phyloP scores from a whole-genome alignment of 2,797 vertebrate species.

The Rallus crepitans region DNA sequence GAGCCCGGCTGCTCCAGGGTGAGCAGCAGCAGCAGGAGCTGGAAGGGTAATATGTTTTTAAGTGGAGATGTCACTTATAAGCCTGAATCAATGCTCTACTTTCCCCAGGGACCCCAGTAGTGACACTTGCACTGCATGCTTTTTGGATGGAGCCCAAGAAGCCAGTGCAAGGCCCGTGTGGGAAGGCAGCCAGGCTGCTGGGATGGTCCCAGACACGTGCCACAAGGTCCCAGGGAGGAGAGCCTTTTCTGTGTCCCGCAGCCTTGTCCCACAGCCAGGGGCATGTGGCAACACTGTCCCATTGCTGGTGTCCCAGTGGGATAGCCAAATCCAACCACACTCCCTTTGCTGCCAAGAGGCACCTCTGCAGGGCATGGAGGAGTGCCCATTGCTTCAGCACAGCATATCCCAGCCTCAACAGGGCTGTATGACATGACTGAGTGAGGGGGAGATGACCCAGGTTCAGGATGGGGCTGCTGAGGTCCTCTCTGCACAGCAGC shows the following conservation, averaged over 20 bases:
- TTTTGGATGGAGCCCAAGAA: not conserved
- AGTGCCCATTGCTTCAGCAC: not conserved
- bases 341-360: not conserved
- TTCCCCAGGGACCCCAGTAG: not conserved
- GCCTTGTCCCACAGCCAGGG: not conserved
- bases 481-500: not conserved
- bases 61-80: not conserved
- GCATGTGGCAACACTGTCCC: not conserved
- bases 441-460: fast-evolving
- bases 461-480: not conserved
- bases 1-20: not conserved
- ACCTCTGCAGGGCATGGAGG: not conserved
- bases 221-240: not conserved
- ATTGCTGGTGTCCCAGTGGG: not conserved
- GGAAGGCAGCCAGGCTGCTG: not conserved
- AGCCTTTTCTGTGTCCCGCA: not conserved
- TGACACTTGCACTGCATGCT: not conserved
- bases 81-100: not conserved
- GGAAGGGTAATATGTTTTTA: not conserved
- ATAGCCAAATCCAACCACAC: not conserved
- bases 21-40: not conserved
- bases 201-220: not conserved
- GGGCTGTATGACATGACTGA: not conserved
- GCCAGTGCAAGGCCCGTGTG: fast-evolving
- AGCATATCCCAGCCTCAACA: not conserved